Evolutionary conservation across 2,113 vertebrate species (phyloP), one percentile per base, ranked within the genome.

Genomic region (Notechis scutatus): DNA sequence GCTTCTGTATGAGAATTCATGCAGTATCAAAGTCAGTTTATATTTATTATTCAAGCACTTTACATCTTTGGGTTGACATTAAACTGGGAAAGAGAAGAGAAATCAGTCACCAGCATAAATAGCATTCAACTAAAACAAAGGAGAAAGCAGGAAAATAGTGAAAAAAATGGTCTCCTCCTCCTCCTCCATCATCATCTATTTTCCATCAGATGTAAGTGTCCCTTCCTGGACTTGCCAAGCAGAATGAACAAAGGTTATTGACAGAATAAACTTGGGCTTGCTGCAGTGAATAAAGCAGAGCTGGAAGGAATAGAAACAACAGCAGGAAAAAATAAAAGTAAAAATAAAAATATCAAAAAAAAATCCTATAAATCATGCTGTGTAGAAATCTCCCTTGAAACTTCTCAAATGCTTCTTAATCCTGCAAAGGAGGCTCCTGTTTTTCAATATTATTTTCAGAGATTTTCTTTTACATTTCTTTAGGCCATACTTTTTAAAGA

Each of bases 1-100:
- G 92, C 95, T 97, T 95, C 95, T 97, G 97, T 96, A 9, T 50
- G 47, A 50, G 47, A 50, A 50, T 50, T 50, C 47, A 50, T 50
- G 47, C 47, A 50, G 47, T 50, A 96, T 93, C 94, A 97, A 97
- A 97, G 95, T 96, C 94, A 97, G 95, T 97, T 42, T 95, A 96
- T 97, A 89, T 96, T 97, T 97, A 96, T 95, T 96, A 94, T 88
- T 23, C 92, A 96, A 96, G 97, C 95, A 92, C 94, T 96, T 95
- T 94, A 91, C 94, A 94, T 96, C 94, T 94, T 94, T 95, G 86
- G 95, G 87, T 88, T 94, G 93, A 96, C 92, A 88, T 96, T 92
- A 94, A 96, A 97, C 94, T 96, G 94, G 88, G 93, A 95, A 94
- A 69, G 92, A 64, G 95, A 95, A 14, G 5, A n/a, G n/a, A 6